A percentile compares a stretch with the other conserved stretches of the same genome.
These are phyloP conservation scores for Eubucco bourcierii DNA, from an alignment of 2,113 vertebrate species.

Conservation along the genomic window DNA sequence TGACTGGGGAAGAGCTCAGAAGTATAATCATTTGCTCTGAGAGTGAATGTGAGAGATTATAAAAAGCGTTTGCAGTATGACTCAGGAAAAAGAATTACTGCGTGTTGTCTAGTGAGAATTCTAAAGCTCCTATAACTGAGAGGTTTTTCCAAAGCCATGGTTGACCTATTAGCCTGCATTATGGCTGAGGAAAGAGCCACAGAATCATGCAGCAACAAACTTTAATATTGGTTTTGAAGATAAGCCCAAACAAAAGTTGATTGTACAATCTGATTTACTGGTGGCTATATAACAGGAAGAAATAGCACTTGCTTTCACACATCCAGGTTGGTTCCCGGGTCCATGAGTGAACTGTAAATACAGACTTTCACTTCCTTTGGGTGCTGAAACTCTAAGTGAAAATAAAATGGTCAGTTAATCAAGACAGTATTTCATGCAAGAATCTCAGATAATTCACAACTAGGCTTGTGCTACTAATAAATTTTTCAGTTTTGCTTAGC, in stretches of 20 bases:
- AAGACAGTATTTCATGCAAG: neutral
- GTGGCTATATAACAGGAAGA: neutral
- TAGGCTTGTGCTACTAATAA: neutral
- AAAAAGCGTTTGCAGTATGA: conserved; percentile 28
- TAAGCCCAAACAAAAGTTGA: neutral
- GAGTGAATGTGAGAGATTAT: conserved; percentile 21
- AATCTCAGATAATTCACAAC: neutral
- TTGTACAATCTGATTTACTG: neutral
- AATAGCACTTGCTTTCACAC: neutral
- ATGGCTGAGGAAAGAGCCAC: neutral
- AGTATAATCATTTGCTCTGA: neutral
- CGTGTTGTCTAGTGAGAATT: neutral
- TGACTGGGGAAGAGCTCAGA: conserved; percentile 8
- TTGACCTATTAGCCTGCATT: conserved; percentile 21
- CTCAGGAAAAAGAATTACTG: conserved; percentile 39
- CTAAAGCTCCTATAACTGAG: neutral
- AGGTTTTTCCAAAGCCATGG: conserved; percentile 12
- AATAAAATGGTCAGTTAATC: neutral
- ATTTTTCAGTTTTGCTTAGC: neutral
- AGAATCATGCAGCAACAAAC: neutral
- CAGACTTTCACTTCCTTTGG: neutral
- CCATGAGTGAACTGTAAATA: neutral
- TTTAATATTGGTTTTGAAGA: conserved; percentile 4
- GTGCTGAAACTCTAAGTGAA: neutral
- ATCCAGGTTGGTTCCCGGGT: neutral